Base-by-base conservation (phyloP, 2,113 vertebrate species). In the Camelus dromedarius region DNA sequence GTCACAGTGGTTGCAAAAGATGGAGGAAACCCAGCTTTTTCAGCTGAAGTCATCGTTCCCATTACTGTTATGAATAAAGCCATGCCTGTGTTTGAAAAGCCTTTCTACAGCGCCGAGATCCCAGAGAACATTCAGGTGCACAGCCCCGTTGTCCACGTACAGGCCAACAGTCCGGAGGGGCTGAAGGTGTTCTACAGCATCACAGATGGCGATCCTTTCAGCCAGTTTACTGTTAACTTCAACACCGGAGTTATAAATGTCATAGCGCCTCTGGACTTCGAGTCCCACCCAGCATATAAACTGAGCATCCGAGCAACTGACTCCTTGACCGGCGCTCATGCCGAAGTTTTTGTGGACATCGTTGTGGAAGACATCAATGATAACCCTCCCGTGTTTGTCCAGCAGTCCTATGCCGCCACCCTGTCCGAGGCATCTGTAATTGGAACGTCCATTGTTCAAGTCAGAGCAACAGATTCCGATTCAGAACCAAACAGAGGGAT, bases 281-380 rank as follows among this genome's bases (percentile, higher is more conserved):
- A 99, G 97, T 98, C 98, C 19, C 99, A 99, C 93, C 99, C 99
- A 22, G 99, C 99, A 20, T 99, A 99, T 93, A 99, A 99, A 89
- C 97, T 99, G 93, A 99, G 98, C 28, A 88, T 99, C 26, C 98
- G 99, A 96, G 99, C 99, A 62, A 99, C 99, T 2, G 99, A 99
- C 96, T 99, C 99, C 3, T 89, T 99, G 91, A 99, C 99, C 0
- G 99, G 99, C 12, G 99, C 98, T 0, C 99, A 99, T 19, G 99
- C 99, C 0, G 99, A 99, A 32, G 99, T 99, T 3, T 99, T 99
- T 98, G 99, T 99, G 22, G 99, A 99, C 95, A 98, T 99, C 56
- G 98, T 99, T 67, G 98, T 99, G 81, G 99, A 99, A 96, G 99
- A 99, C 95, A 97, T 99, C 82, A 99, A 99, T 19, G 99, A 99